Evolutionary conservation across 2,113 vertebrate genomes (phyloP), one percentile per base, ranked within the genome.

Genomic region (Amblyopsis rosae): DNA sequence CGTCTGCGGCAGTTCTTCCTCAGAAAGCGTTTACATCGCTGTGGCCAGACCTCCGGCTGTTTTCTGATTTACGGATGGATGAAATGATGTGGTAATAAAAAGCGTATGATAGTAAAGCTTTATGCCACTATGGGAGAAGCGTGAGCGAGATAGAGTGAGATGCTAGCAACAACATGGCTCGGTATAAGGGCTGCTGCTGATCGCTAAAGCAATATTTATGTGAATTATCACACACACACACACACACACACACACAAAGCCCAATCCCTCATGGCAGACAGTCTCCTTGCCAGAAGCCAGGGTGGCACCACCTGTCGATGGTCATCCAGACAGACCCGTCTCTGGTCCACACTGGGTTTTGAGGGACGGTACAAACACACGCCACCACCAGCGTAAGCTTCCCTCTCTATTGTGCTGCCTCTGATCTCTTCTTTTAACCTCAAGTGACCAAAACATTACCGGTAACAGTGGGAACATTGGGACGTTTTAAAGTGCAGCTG

Each of bases 241-340:
- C 51, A n/a, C 8, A 13, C 51, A 53, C 50, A 53, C 12, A 53
- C 50, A 6, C 62, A 26, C 26, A 26, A 26, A 26, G 26, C 62
- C 51, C 71, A 78, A 68, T 85, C 77, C 79, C 77, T 80, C 70
- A 58, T 69, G 53, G 77, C 76, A 87, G 79, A 79, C 79, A 86
- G 78, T 90, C 82, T 87, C 86, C 85, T 91, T 89, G 83, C 77
- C 76, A 41, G 35, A 53, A 75, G 80, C 72, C 71, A 76, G 80
- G 75, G 78, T 46, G 73, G 72, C 26, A 80, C 81, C 80, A 76
- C 26, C 26, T 26, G 26, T 26, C 26, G 26, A 26, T 26, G 26
- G 2, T 26, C 26, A 26, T 26, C 26, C 26, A 26, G 26, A 26
- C 26, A 26, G 26, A 26, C 26, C 26, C 26, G 2, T 77, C 87